Base-by-base conservation (phyloP, 2,797 vertebrate genomes). In the Paguma larvata region DNA sequence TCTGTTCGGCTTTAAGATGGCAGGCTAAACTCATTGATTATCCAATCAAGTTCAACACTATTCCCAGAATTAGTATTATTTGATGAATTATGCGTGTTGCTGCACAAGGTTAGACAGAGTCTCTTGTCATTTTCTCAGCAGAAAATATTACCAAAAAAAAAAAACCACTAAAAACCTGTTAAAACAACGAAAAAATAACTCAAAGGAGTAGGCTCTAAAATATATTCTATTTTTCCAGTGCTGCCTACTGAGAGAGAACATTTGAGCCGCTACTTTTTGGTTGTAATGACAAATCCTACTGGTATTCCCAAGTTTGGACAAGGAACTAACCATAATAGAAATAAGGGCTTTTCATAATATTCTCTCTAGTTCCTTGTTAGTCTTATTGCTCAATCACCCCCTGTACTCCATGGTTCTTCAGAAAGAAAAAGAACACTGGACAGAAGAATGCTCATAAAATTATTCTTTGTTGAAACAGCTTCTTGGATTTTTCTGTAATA, bases 1-100 rank as follows among this genome's bases (percentile, higher is more conserved):
- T 97, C 85, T 91, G 89, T 92, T 85, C 82, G 89, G 86, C 92
- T 97, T 98, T 95, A 94, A 96, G 85, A 97, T 1, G 85, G 65
- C 65, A 96, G 83, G 12, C 72, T 75, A 96, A 95, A 89, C 32
- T 86, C 96, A 87, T 77, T 27, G 48, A 77, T 48, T 32, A 77
- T 32, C 44, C 73, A 77, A 11, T 41, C 56, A 72, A 48, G 3
- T 89, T 68, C 62, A 96, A 23, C 25, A 59, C 72, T 23, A 85
- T 32, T 92, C n/a, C 27, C 83, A 62, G 10, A 82, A 90, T 96
- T n/a, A 9, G 14, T 91, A 94, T 85, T 83, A 68, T 80, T 93
- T 79, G 18, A 48, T 97, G 86, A 95, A 44, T 89, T 75, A 4
- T 51, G 90, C 86, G 73, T 92, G 68, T 1, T 0, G 46, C 51